Base-by-base conservation (phyloP, 2,888 invertebrate species). In the Tanytarsus gracilentus region DNA sequence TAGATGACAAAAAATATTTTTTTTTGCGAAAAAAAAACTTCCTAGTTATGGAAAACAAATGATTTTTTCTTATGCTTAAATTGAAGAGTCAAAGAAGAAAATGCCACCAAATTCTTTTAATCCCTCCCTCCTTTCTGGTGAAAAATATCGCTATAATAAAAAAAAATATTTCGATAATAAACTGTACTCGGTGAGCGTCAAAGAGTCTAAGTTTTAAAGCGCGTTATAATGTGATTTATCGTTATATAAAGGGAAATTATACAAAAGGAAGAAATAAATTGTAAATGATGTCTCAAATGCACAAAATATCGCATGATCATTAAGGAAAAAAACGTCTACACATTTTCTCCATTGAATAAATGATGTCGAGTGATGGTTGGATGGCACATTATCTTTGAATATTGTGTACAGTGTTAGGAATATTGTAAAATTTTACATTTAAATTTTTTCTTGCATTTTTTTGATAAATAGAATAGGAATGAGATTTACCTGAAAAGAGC, bases 211-310 rank as follows among this genome's bases (percentile, higher is more conserved):
- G 27, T 49, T 49, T 49, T 26, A 26, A 26, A 49, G 49, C 27
- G 49, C 49, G 27, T 49, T 49, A 49, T 27, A 27, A 26, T 49
- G 49, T 49, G 49, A 49, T 49, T 14, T 27, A 27, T 27, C 27
- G 27, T 49, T 49, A 49, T 26, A 49, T 30, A 33, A 33, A 44
- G 18, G 11, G 9, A 44, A 18, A 44, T n/a, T 9, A 33, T n/a
- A 14, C 27, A 49, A 23, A 49, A 49, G n/a, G 44, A 49, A 25
- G 26, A 16, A 5, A 49, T 11, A 44, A 44, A 44, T 23, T 44
- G 44, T 49, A 49, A 49, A 49, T 49, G 49, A 49, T 49, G 49
- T 49, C 49, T 49, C 27, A 49, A 49, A 49, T 49, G 49, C 49
- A 49, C 49, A 49, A 49, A n/a, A 49, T 27, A 49, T 26, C 49